Percentiles rank a stretch among this genome's conserved stretches.
These are phyloP conservation scores for Carassius carassius DNA, from an alignment of 2,113 vertebrate species.

Conservation along the genomic window DNA sequence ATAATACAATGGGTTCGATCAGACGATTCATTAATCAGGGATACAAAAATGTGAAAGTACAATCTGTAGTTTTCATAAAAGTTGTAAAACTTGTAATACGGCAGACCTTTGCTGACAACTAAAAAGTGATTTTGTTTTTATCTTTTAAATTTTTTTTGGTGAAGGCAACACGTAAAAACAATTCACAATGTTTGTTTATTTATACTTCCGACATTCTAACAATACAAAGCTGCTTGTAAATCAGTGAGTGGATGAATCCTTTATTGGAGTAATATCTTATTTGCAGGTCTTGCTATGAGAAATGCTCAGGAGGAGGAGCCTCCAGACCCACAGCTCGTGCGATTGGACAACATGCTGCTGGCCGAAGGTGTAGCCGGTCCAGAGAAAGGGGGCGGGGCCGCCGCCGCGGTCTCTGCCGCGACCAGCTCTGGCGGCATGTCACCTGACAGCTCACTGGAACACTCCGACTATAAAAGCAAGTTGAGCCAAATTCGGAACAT, in stretches of 20 bases:
- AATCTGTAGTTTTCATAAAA: background rate
- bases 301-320: constrained; percentile 88
- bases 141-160: too few relatives aligned
- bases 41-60: background rate
- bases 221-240: background rate
- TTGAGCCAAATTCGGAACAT: constrained; percentile 91
- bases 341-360: constrained; percentile 91
- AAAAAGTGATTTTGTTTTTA: background rate
- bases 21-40: background rate
- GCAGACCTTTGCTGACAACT: background rate
- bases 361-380: constrained; percentile 91
- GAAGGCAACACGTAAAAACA: too few relatives aligned
- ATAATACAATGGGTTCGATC: background rate
- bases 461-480: constrained; percentile 93
- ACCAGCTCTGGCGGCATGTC: constrained; percentile 88
- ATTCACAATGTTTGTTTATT: too few relatives aligned
- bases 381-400: constrained; percentile 87
- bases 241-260: background rate
- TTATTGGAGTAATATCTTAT: background rate
- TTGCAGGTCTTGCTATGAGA: constrained; percentile 85
- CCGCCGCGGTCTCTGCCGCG: constrained; percentile 83
- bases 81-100: background rate
- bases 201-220: background rate
- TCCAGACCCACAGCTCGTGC: constrained; percentile 89
- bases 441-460: constrained; percentile 89